phyloP scores from a whole-genome alignment of 2,888 invertebrate genomes.

The Hirtodrosophila histrioides region DNA sequence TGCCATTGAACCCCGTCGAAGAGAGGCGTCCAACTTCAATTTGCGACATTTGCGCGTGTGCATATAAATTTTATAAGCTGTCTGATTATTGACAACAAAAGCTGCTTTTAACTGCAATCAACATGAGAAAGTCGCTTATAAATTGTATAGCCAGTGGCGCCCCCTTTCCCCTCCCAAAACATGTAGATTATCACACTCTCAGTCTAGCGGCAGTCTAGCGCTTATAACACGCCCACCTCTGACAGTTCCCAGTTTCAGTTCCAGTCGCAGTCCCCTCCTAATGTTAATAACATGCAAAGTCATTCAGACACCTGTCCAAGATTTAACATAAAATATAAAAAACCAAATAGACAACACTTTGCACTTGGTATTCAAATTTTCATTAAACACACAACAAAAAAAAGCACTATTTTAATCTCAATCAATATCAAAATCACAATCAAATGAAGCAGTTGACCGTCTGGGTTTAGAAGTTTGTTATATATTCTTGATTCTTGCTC shows the following conservation, averaged over 20 bases:
- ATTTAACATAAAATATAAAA: constrained; percentile 3
- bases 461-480: constrained; percentile 7
- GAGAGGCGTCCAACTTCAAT: constrained; percentile 40
- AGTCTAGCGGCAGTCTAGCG: constrained; percentile 59
- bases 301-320: constrained; percentile 33
- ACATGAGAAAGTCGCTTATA: constrained; percentile 43
- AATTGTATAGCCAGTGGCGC: neutral
- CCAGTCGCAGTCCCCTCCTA: constrained; percentile 4
- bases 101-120: constrained; percentile 43
- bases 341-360: constrained; percentile 17
- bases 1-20: constrained; percentile 61
- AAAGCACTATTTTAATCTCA: too few relatives aligned
- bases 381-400: too few relatives aligned
- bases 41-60: constrained; percentile 51
- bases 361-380: constrained; percentile 33
- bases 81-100: constrained; percentile 44
- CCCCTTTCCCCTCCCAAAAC: neutral
- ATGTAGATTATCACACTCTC: constrained; percentile 21
- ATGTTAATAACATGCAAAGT: constrained; percentile 57
- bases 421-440: too few relatives aligned
- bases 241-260: constrained; percentile 11
- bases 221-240: constrained; percentile 46
- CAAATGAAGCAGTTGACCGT: constrained; percentile 2
- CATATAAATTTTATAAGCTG: constrained; percentile 57
- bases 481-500: constrained; percentile 3